Evolutionary conservation across 2,797 vertebrate species (phyloP), one percentile per base, ranked within the genome.

Genomic region (Rhinoraja longicauda): DNA sequence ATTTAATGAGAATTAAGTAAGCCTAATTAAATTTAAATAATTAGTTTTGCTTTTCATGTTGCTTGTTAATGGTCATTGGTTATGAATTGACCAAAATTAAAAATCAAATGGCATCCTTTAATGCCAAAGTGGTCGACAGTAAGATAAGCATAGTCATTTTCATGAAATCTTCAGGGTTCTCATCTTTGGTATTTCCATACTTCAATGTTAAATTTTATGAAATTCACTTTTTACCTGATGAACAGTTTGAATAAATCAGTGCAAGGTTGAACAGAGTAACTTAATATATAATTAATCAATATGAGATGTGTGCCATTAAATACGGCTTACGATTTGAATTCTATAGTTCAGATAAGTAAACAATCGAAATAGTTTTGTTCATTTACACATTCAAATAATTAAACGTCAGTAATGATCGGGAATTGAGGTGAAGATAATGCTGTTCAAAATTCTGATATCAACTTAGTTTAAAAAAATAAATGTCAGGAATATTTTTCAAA

Each of bases 381-480:
- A 4, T 64, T 88, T 67, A 6, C 36, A 7, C 59, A 1, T 15
- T 64, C 59, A 64, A 6, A n/a, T 64, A 88, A 88, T 19, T 88
- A 64, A 36, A 15, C 88, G 82, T 2, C 59, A 88, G 17, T n/a
- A 4, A 32, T n/a, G 15, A 4, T 19, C 19, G 32, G 62, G 62
- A 67, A n/a, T 67, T 88, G 29, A 67, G 4, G 45, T 88, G 32
- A 88, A 88, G 6, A 21, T 13, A 88, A n/a, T 29, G 12, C 59
- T 15, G 39, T 67, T 32, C 15, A 67, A 36, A 67, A 19, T 2
- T 67, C 57, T 62, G 17, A 24, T 24, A 67, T 67, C 36, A 2
- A n/a, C 19, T 36, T 32, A 64, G 59, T 88, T 88, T 82, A 67
- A 24, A n/a, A 88, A 21, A 88, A n/a, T 84, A 84, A 84, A 88